Evolutionary conservation across 2,888 invertebrate species (phyloP).

Genomic region (Cosmia trapezina): DNA sequence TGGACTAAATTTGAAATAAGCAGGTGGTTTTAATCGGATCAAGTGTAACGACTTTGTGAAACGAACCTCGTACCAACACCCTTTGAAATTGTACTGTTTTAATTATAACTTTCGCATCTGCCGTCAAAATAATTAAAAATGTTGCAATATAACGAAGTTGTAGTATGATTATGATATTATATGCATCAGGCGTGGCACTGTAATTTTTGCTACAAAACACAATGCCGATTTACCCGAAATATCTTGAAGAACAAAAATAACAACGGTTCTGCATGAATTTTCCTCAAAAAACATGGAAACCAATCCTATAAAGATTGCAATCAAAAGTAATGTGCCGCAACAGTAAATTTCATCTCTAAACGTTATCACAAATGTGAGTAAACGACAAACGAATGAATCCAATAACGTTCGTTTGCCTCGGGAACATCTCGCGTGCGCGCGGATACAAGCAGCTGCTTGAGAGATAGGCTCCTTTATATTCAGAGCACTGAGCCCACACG

Average conservation of each 20-base stretch:
- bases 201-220: not conserved
- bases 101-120: conserved; percentile 53
- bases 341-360: conserved; percentile 53
- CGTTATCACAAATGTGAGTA: conserved; percentile 52
- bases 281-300: not conserved
- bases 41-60: conserved; percentile 45
- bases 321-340: conserved; percentile 37
- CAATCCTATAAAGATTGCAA: conserved; percentile 36
- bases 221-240: not conserved
- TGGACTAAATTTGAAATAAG: conserved; percentile 50
- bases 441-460: conserved; percentile 68
- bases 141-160: conserved; percentile 2
- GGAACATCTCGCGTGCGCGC: conserved; percentile 70
- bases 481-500: conserved; percentile 68
- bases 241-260: not conserved
- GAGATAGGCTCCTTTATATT: conserved; percentile 76
- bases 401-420: conserved; percentile 69
- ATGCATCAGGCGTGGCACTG: not conserved
- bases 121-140: conserved; percentile 27
- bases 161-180: not conserved
- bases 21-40: conserved; percentile 59
- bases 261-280: not conserved
- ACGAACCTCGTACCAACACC: conserved; percentile 28
- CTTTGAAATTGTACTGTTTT: conserved; percentile 57
- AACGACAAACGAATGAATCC: conserved; percentile 70